These are phyloP conservation scores for Mormoops blainvillei DNA, from an alignment of 2,113 vertebrate species.

Conservation along the genomic window DNA sequence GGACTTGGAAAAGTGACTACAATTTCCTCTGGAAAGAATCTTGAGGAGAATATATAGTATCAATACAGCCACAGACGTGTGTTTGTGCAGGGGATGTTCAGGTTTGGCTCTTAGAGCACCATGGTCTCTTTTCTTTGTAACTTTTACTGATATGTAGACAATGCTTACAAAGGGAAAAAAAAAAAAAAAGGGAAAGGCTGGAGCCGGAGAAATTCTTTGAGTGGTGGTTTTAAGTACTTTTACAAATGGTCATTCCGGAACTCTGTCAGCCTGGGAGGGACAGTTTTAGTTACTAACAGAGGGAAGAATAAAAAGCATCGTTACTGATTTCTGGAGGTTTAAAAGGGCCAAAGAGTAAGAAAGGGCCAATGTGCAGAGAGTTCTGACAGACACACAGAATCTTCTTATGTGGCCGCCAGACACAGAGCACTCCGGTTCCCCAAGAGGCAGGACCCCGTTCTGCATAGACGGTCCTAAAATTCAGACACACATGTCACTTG, in stretches of 20 bases:
- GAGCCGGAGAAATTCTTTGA: not conserved
- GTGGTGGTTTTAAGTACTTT: not conserved
- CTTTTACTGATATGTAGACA: not conserved
- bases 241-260: not conserved
- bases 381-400: not conserved
- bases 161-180: not conserved
- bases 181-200: not conserved
- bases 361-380: not conserved
- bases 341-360: not conserved
- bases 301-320: not conserved
- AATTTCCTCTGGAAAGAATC: not conserved
- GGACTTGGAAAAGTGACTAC: not conserved
- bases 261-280: not conserved
- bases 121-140: not conserved
- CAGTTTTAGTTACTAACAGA: not conserved
- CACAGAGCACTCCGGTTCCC: not conserved
- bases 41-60: not conserved
- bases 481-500: not conserved
- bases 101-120: not conserved
- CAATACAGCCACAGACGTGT: rapidly evolving
- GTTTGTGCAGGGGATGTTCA: not conserved
- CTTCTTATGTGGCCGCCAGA: not conserved
- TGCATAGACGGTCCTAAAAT: not conserved
- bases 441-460: not conserved
- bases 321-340: not conserved